Percentiles rank a stretch among this genome's conserved stretches.
Evolutionary conservation across 2,113 vertebrate species (phyloP).

Genomic region (Dryoscopus gambensis): DNA sequence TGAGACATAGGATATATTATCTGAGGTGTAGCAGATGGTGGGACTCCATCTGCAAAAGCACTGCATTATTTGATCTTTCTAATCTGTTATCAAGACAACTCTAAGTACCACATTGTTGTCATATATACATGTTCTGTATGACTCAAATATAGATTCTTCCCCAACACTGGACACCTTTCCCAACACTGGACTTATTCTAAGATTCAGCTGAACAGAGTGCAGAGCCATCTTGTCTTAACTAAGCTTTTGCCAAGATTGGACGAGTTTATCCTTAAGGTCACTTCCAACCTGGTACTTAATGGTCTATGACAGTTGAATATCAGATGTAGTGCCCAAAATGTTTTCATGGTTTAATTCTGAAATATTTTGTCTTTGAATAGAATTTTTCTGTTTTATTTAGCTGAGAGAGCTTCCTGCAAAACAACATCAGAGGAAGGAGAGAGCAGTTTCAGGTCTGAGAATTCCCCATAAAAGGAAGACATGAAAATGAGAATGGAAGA

Average conservation of each 20-base stretch:
- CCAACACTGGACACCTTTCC: not conserved
- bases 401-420: not conserved
- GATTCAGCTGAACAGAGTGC: not conserved
- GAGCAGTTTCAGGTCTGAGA: not conserved
- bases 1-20: not conserved
- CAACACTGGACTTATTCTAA: not conserved
- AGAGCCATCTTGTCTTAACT: not conserved
- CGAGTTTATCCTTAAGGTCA: not conserved
- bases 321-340: not conserved
- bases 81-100: not conserved
- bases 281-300: not conserved
- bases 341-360: not conserved
- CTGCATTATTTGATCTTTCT: not conserved
- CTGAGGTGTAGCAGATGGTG: not conserved
- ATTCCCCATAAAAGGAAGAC: not conserved
- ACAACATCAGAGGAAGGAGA: not conserved
- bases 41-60: not conserved
- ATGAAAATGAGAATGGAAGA: not conserved
- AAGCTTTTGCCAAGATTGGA: not conserved
- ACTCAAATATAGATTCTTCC: not conserved
- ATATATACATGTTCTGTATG: not conserved
- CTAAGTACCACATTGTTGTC: not conserved
- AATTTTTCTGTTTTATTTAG: not conserved
- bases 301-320: not conserved
- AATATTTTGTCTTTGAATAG: not conserved